Conservation (phyloP, 2,888 invertebrate genomes). For the Aspidiotus destructor region DNA sequence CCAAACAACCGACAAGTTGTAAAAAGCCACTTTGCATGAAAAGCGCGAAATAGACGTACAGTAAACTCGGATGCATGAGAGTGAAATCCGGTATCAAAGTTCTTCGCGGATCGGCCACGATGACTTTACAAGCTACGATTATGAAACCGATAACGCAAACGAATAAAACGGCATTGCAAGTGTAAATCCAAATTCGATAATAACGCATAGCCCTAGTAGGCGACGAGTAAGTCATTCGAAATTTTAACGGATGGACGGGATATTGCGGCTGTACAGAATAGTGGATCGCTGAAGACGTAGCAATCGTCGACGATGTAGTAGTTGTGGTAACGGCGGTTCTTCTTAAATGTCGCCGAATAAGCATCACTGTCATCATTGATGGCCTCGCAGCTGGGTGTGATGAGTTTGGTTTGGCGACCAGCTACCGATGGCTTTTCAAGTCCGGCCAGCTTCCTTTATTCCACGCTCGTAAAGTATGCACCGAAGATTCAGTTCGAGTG, state of each 20-base stretch:
- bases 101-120: conserved; percentile 57
- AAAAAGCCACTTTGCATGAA: conserved; percentile 58
- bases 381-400: conserved; percentile 27
- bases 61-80: conserved; percentile 68
- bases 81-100: conserved; percentile 62
- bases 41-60: conserved; percentile 74
- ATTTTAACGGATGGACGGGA: conserved; percentile 25
- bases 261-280: conserved; percentile 42
- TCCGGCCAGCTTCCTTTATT: conserved; percentile 23
- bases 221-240: conserved; percentile 39
- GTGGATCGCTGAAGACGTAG: conserved; percentile 42
- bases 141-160: conserved; percentile 60
- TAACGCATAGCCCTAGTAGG: conserved; percentile 55
- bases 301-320: conserved; percentile 47
- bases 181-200: conserved; percentile 86
- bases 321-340: conserved; percentile 39
- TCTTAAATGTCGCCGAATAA: conserved; percentile 35
- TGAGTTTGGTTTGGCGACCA: conserved; percentile 19
- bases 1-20: conserved; percentile 70
- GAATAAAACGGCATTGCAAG: conserved; percentile 78
- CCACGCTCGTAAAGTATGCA: too few relatives aligned
- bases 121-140: conserved; percentile 39
- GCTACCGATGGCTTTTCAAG: conserved; percentile 17
- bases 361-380: conserved; percentile 36
- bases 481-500: too few relatives aligned